Percentiles rank a stretch among this genome's conserved stretches.
Evolutionary conservation across 30 jellyfish, hydroid and myxozoan species (phyloP).

Genomic region (Turritopsis rubra): DNA sequence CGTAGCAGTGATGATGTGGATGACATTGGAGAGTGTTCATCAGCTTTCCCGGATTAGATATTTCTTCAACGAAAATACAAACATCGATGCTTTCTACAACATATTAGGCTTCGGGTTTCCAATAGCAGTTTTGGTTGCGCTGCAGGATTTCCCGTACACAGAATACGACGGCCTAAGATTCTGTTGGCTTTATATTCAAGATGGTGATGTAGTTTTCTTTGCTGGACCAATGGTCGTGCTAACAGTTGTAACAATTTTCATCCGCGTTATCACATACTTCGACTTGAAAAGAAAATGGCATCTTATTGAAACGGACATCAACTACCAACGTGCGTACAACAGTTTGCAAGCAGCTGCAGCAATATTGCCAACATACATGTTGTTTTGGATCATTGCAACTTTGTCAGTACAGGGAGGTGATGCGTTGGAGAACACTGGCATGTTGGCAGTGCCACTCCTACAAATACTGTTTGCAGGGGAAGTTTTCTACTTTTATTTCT

Average conservation of each 20-base stretch:
- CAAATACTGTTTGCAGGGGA: constrained; percentile 52
- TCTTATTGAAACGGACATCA: constrained; percentile 55
- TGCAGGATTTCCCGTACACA: constrained; percentile 62
- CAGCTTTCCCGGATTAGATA: constrained; percentile 74
- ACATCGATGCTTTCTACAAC: constrained; percentile 68
- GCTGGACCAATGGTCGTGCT: constrained; percentile 69
- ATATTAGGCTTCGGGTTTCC: constrained; percentile 90
- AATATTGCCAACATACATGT: constrained; percentile 57
- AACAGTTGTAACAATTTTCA: constrained; percentile 37
- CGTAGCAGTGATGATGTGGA: constrained; percentile 78
- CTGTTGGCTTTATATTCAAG: constrained; percentile 85
- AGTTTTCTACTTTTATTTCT: constrained; percentile 67
- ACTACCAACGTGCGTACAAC: constrained; percentile 85
- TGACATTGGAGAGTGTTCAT: constrained; percentile 74
- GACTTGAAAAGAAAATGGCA: constrained; percentile 46
- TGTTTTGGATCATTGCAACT: constrained; percentile 66
- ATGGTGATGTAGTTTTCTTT: constrained; percentile 65
- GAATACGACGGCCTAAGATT: constrained; percentile 42
- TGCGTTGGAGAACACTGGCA: constrained; percentile 31
- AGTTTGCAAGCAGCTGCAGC: constrained; percentile 68
- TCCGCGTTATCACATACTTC: constrained; percentile 57
- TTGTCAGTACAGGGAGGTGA: constrained; percentile 44
- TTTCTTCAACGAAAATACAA: constrained; percentile 71
- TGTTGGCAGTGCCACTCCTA: constrained; percentile 58
- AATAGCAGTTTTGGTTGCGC: constrained; percentile 57